Evolutionary conservation across 1,140 invertebrate genomes (phyloP).

Genomic region (Mya arenaria): DNA sequence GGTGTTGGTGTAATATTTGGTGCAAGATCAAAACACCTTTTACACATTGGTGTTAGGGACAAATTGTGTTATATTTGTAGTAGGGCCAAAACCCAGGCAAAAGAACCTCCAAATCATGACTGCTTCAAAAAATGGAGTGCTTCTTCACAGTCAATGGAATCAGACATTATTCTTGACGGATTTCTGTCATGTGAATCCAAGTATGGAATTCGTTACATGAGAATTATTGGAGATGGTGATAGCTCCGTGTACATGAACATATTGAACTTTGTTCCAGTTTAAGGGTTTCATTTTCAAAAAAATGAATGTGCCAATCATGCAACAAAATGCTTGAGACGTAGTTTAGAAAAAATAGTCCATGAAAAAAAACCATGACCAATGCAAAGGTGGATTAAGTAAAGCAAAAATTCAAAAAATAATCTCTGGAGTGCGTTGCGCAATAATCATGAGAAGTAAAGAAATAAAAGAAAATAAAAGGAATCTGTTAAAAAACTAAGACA

Average conservation of each 20-base stretch:
- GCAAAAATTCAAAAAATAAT: not conserved
- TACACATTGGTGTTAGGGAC: constrained; percentile 78
- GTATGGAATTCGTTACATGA: constrained; percentile 78
- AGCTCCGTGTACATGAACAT: constrained; percentile 77
- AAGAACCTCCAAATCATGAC: constrained; percentile 8
- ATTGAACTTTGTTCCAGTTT: constrained; percentile 68
- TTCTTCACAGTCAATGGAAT: constrained; percentile 80
- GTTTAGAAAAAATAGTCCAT: constrained; percentile 56
- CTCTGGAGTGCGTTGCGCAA: constrained; percentile 24
- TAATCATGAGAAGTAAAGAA: constrained; percentile 8
- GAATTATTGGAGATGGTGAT: constrained; percentile 81
- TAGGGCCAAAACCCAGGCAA: not conserved
- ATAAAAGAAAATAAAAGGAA: constrained; percentile 7
- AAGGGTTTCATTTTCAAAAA: constrained; percentile 75
- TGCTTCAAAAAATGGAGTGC: constrained; percentile 73
- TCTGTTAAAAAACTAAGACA: not conserved
- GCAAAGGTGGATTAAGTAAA: constrained; percentile 25
- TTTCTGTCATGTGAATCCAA: constrained; percentile 76
- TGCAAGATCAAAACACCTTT: constrained; percentile 73
- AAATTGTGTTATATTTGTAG: constrained; percentile 79
- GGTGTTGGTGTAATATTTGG: constrained; percentile 77
- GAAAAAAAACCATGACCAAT: constrained; percentile 33
- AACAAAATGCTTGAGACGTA: constrained; percentile 76
- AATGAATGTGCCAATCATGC: constrained; percentile 74
- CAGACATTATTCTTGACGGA: constrained; percentile 78